Percentiles rank a stretch among this genome's conserved stretches.
Conservation (phyloP, 2,797 vertebrate genomes). For the Delichon dasypus region DNA sequence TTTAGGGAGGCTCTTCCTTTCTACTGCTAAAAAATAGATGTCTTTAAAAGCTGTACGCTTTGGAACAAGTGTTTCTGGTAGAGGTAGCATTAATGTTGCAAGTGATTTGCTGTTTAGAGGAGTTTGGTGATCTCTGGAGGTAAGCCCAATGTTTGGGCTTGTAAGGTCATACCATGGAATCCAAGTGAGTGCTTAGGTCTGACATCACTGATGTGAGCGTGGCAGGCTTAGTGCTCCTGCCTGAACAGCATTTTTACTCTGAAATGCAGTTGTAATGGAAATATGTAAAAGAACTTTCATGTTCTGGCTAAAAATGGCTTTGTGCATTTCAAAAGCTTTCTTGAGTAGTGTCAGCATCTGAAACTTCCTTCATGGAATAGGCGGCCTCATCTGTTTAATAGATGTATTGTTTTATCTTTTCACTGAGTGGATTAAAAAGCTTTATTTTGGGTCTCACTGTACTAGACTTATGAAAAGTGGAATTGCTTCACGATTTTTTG, state of each 20-base stretch:
- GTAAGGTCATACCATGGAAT: background rate
- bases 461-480: background rate
- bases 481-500: background rate
- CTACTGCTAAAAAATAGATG: background rate
- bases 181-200: background rate
- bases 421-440: background rate
- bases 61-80: background rate
- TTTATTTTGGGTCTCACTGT: background rate
- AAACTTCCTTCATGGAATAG: background rate
- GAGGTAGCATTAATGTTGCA: background rate
- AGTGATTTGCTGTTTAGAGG: background rate
- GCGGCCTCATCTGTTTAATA: background rate
- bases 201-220: fast-evolving
- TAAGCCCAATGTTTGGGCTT: background rate
- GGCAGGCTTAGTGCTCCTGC: background rate
- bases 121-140: background rate
- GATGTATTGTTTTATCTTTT: background rate
- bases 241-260: background rate
- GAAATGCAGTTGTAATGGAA: background rate
- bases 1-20: background rate
- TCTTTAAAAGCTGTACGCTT: background rate
- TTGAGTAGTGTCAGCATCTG: background rate
- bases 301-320: background rate
- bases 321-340: background rate
- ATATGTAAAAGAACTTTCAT: background rate